phyloP scores from a whole-genome alignment of 2,888 invertebrate species.

The Drosophila macrothrix region DNA sequence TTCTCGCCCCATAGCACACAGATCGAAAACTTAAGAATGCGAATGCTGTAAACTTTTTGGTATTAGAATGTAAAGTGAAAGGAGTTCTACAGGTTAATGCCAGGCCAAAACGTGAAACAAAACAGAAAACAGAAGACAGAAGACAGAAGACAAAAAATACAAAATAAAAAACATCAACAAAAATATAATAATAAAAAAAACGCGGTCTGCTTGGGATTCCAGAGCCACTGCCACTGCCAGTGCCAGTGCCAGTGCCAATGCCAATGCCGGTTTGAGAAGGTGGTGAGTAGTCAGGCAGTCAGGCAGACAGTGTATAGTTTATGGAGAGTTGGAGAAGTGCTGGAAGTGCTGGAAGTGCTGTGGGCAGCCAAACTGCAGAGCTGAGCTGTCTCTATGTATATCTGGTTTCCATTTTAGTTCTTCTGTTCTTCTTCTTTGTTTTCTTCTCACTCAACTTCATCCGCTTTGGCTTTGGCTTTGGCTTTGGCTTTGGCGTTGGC shows the following conservation, averaged over 20 bases:
- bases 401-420: background rate
- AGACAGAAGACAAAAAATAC: constrained; percentile 2
- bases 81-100: constrained; percentile 78
- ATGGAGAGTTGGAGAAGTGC: background rate
- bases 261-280: constrained; percentile 18
- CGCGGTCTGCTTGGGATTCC: constrained; percentile 18
- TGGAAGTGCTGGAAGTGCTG: background rate
- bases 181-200: constrained; percentile 1
- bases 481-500: background rate
- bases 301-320: background rate
- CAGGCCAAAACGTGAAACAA: constrained; percentile 38
- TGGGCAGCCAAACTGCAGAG: background rate
- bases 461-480: constrained; percentile 4
- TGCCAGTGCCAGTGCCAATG: constrained; percentile 1
- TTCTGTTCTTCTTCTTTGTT: background rate
- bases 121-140: constrained; percentile 3
- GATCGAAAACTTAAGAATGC: constrained; percentile 62
- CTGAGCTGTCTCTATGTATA: constrained; percentile 3
- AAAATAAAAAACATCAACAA: constrained; percentile 1
- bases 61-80: constrained; percentile 81
- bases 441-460: constrained; percentile 2
- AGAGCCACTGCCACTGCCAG: constrained; percentile 17
- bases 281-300: background rate
- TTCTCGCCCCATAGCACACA: constrained; percentile 47
- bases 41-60: constrained; percentile 71